phyloP scores from a whole-genome alignment of 2,888 invertebrate species.

The Heliothis peltigera region DNA sequence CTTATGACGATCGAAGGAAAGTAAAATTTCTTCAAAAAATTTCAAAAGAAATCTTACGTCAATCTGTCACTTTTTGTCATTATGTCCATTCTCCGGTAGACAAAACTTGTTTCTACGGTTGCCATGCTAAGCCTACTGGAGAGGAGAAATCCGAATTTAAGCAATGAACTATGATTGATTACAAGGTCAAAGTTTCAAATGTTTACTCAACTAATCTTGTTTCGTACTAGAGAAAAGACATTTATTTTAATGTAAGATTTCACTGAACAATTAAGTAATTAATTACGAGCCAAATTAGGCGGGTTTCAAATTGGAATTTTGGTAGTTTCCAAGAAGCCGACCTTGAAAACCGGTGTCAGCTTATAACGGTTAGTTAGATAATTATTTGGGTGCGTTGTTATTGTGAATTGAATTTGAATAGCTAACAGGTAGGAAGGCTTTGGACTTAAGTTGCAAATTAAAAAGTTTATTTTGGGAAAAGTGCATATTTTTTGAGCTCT shows the following conservation, averaged over 20 bases:
- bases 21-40: too few species aligned
- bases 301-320: slow-evolving; percentile 12
- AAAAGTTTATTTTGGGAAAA: too few species aligned
- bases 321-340: slow-evolving; percentile 10
- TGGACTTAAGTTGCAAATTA: slow-evolving; percentile 6
- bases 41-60: too few species aligned
- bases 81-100: too few species aligned
- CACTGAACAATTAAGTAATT: slow-evolving; percentile 13
- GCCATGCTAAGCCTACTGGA: too few species aligned
- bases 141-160: background rate
- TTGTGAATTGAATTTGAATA: background rate
- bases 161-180: slow-evolving; percentile 28
- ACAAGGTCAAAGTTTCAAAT: slow-evolving; percentile 25
- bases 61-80: too few species aligned
- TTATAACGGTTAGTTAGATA: slow-evolving; percentile 3
- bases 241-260: slow-evolving; percentile 11
- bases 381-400: slow-evolving; percentile 7
- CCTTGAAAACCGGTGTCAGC: slow-evolving; percentile 9
- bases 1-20: too few species aligned
- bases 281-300: slow-evolving; percentile 12
- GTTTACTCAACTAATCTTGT: slow-evolving; percentile 18
- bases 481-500: too few species aligned
- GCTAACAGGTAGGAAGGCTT: background rate
- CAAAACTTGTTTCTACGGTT: too few species aligned
- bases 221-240: background rate